Evolutionary conservation across 2,888 invertebrate genomes (phyloP), one percentile per base, ranked within the genome.

Genomic region (Tipula confusa): DNA sequence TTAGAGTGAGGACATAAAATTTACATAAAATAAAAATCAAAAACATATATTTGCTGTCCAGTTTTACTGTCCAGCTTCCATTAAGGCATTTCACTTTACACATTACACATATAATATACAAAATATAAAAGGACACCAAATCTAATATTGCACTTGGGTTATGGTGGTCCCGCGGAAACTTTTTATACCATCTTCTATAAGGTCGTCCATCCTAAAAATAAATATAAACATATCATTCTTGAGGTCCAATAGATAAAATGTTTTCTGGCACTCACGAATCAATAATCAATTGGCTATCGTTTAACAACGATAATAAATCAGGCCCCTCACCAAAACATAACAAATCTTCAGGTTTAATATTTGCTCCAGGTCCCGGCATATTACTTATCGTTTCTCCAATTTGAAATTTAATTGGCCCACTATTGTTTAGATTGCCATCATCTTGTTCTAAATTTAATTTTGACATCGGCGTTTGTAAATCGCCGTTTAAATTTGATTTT

Each of bases 241-340:
- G n/a, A n/a, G 5, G 9, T 36, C 43, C 15, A 15, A 43, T 15
- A 33, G n/a, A n/a, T n/a, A n/a, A n/a, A n/a, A n/a, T n/a, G n/a
- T n/a, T n/a, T 9, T 1, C 18, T 24, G 15, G 9, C 24, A 24
- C 64, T 64, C 24, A 64, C 64, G 80, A 29, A 80, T 80, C 29
- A 1, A 29, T 80, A 1, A 80, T 80, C 11, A 81, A 36, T 29
- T 82, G 79, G 43, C 82, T 83, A 43, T 84, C 84, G 2, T 83
- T 82, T 28, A 84, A 28, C 0, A 84, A 18, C 9, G 82, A 79
- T 31, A 29, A 15, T 3, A 83, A 48, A 36, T 84, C 33, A 11
- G 82, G 31, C 4, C 82, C 43, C 2, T 84, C 33, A 13, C 82
- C 84, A 29, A 83, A 83, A 48, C 83, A 83, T 28, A 82, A 81